A percentile compares a stretch with the other conserved stretches of the same genome.
Evolutionary conservation across 1,140 invertebrate genomes (phyloP).

Genomic region (Drosophila santomea): DNA sequence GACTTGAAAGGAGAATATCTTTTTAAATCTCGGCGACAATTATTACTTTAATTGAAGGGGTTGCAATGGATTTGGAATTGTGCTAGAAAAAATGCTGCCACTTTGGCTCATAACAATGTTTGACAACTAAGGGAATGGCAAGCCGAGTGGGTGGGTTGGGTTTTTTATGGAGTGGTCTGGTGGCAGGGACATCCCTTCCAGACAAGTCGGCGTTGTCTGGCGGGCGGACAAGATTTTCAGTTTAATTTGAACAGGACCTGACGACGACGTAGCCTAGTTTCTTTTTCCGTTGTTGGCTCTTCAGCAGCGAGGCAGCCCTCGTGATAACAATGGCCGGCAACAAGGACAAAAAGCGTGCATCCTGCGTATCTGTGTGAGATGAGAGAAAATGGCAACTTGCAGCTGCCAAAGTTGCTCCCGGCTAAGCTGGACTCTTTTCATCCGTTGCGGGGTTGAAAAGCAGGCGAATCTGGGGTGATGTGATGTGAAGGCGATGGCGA

Average conservation of each 20-base stretch:
- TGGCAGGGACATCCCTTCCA: constrained; percentile 13
- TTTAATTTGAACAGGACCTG: constrained; percentile 81
- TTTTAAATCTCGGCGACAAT: background rate
- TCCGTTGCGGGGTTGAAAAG: constrained; percentile 32
- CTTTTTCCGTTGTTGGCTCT: constrained; percentile 38
- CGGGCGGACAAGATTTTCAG: constrained; percentile 73
- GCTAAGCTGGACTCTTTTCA: constrained; percentile 59
- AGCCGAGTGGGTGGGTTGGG: constrained; percentile 6
- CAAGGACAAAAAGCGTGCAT: constrained; percentile 73
- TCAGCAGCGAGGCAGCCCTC: constrained; percentile 30
- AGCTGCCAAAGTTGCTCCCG: constrained; percentile 61
- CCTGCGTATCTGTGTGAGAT: constrained; percentile 51
- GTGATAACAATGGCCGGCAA: constrained; percentile 44
- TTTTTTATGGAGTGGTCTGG: constrained; percentile 2
- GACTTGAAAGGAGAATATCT: background rate
- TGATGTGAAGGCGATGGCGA: background rate
- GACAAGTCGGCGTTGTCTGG: constrained; percentile 53
- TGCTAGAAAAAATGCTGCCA: constrained; percentile 74
- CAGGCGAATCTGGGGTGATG: constrained; percentile 4
- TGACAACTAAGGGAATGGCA: constrained; percentile 35
- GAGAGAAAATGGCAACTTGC: constrained; percentile 33
- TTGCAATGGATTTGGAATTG: constrained; percentile 25
- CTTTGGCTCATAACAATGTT: constrained; percentile 72
- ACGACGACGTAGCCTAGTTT: constrained; percentile 71
- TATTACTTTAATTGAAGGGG: constrained; percentile 7